Evolutionary conservation across 2,113 vertebrate species (phyloP).

Genomic region (Thalassoma bifasciatum): DNA sequence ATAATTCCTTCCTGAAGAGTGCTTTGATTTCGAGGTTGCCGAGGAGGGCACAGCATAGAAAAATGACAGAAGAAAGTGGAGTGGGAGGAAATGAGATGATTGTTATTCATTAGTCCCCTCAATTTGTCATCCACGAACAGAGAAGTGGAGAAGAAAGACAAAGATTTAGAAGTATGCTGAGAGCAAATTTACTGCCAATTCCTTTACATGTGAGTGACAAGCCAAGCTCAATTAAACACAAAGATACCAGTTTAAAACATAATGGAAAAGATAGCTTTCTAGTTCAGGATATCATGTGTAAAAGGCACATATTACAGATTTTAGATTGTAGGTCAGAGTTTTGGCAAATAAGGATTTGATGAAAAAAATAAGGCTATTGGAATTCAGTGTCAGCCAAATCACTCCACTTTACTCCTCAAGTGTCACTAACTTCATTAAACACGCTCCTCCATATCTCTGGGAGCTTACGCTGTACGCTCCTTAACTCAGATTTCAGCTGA

Average conservation of each 20-base stretch:
- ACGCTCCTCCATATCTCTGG: slow-evolving; percentile 40
- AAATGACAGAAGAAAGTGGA: slow-evolving; percentile 56
- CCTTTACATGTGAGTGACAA: background rate
- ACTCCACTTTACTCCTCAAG: slow-evolving; percentile 64
- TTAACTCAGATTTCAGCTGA: slow-evolving; percentile 70
- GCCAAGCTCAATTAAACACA: background rate
- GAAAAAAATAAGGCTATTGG: slow-evolving; percentile 19
- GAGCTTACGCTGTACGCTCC: slow-evolving; percentile 67
- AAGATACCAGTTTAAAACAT: background rate
- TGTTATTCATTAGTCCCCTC: slow-evolving; percentile 33
- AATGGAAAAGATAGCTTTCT: background rate
- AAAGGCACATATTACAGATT: background rate
- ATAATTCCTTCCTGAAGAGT: slow-evolving; percentile 46
- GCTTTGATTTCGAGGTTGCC: slow-evolving; percentile 27
- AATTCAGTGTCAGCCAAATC: slow-evolving; percentile 44
- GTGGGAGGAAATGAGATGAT: slow-evolving; percentile 38
- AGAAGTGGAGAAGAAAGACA: slow-evolving; percentile 5
- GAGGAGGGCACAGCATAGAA: slow-evolving; percentile 14
- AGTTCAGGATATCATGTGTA: slow-evolving; percentile 13
- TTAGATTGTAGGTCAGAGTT: slow-evolving; percentile 40
- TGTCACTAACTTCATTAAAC: slow-evolving; percentile 77
- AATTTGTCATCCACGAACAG: slow-evolving; percentile 14
- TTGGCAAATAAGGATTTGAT: slow-evolving; percentile 39
- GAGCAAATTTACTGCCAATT: background rate
- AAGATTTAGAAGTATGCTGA: slow-evolving; percentile 2